Evolutionary conservation across 2,113 vertebrate genomes (phyloP).

Genomic region (Cavia porcellus): DNA sequence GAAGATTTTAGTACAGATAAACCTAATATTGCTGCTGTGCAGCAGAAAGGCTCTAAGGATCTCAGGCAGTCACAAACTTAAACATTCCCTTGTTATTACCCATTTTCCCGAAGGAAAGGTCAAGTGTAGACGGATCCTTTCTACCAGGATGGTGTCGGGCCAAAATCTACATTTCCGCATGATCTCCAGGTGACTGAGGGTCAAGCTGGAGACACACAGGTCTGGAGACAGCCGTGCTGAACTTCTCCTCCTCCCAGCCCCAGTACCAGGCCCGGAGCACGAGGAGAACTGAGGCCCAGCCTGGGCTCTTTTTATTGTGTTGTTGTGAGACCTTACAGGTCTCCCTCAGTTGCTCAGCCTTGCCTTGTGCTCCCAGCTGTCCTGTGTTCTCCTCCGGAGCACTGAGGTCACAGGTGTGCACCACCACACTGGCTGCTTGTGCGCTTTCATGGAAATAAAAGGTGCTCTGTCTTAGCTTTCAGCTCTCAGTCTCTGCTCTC

Average conservation of each 20-base stretch:
- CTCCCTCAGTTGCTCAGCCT: neutral
- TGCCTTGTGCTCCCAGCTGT: neutral
- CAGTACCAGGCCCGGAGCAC: neutral
- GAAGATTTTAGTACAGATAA: conserved; percentile 19
- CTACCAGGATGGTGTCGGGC: neutral
- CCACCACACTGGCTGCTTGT: neutral
- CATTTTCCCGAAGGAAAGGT: neutral
- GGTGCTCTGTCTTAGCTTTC: neutral
- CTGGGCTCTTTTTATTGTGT: neutral
- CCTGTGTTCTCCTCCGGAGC: neutral
- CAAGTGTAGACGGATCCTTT: neutral
- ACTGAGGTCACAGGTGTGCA: neutral
- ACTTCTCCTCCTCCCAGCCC: neutral
- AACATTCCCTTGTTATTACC: neutral
- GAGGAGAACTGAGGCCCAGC: neutral
- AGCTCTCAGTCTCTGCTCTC: neutral
- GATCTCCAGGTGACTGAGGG: neutral
- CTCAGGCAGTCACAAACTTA: neutral
- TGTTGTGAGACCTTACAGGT: neutral
- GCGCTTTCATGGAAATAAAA: neutral
- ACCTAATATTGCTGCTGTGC: neutral
- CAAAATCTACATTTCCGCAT: neutral
- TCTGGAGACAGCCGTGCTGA: neutral
- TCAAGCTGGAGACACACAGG: neutral
- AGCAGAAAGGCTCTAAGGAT: neutral